Percentiles rank a stretch among this genome's conserved stretches.
Conservation (phyloP, 1,140 invertebrate genomes). For the silkworm (Bombyx mori) region ASM3026992v2 NC_085110.1:17274001-17274500, state of each 20-base stretch:
- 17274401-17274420: slow-evolving; percentile 62
- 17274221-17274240: too few species aligned
- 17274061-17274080: slow-evolving; percentile 78
- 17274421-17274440: slow-evolving; percentile 69
- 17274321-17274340: slow-evolving; percentile 1
- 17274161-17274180: background rate
- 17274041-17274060: slow-evolving; percentile 81
- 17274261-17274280: too few species aligned
- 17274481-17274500: slow-evolving; percentile 75
- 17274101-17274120: slow-evolving; percentile 78
- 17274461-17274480: slow-evolving; percentile 73
- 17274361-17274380: slow-evolving; percentile 72
- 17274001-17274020: slow-evolving; percentile 73
- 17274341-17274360: slow-evolving; percentile 67
- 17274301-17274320: too few species aligned
- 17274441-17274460: slow-evolving; percentile 67
- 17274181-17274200: too few species aligned
- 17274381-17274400: slow-evolving; percentile 68
- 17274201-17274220: too few species aligned
- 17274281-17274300: too few species aligned
- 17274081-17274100: slow-evolving; percentile 72
- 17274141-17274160: background rate
- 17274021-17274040: slow-evolving; percentile 76
- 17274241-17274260: too few species aligned
- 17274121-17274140: slow-evolving; percentile 48